phyloP scores from a whole-genome alignment of 2,113 vertebrate species.

The Colius striatus region DNA sequence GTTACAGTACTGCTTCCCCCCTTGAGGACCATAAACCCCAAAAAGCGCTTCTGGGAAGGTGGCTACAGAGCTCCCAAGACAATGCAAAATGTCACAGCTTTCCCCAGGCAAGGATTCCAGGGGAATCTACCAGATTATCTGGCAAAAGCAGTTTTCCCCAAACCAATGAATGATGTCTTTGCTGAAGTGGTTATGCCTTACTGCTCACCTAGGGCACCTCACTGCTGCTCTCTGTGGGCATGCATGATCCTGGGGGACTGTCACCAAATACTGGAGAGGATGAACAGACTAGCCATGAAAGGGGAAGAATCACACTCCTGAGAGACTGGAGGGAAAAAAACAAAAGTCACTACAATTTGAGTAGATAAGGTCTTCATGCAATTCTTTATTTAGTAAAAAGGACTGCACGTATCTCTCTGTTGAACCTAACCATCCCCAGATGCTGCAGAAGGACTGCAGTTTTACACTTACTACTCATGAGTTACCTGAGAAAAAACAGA shows the following conservation, averaged over 20 bases:
- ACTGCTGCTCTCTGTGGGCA: background rate
- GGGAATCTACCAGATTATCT: background rate
- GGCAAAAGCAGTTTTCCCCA: background rate
- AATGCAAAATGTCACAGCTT: constrained; percentile 15
- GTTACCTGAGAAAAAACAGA: background rate
- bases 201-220: background rate
- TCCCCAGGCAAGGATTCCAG: background rate
- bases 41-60: background rate
- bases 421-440: background rate
- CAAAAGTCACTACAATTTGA: background rate
- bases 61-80: background rate
- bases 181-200: background rate
- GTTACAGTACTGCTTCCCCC: background rate
- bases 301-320: background rate
- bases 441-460: background rate
- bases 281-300: background rate
- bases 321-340: background rate
- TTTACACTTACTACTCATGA: background rate
- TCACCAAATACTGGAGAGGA: background rate
- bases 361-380: background rate
- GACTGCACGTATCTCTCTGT: background rate
- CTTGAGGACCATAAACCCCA: background rate
- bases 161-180: background rate
- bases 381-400: background rate
- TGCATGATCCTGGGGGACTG: background rate